Conservation (phyloP, 2,888 invertebrate species). For the Microctonus brassicae region DNA sequence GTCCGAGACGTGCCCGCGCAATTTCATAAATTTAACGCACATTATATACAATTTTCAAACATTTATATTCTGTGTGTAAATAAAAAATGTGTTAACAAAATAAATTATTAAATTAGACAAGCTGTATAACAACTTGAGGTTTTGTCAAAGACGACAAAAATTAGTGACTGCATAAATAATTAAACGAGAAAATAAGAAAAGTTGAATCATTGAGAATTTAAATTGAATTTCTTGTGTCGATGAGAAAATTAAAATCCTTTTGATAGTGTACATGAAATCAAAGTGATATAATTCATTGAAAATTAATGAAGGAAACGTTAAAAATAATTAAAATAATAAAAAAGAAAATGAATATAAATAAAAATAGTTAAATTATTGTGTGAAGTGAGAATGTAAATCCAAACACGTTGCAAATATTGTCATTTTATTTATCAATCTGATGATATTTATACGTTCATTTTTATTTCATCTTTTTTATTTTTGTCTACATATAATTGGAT, state of each 20-base stretch:
- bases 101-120: too few species aligned
- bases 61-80: too few species aligned
- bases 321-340: too few species aligned
- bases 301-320: too few species aligned
- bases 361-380: neutral
- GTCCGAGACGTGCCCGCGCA: neutral
- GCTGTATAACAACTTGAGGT: too few species aligned
- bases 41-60: too few species aligned
- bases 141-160: neutral
- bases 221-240: constrained; percentile 20
- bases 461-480: constrained; percentile 4
- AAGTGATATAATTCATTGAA: constrained; percentile 18
- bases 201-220: constrained; percentile 19
- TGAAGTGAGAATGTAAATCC: neutral
- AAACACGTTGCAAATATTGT: constrained; percentile 22
- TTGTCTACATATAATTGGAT: constrained; percentile 14
- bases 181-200: neutral
- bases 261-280: constrained; percentile 6
- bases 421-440: constrained; percentile 7
- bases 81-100: neutral
- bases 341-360: neutral
- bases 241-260: constrained; percentile 22
- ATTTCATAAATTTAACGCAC: neutral
- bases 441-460: constrained; percentile 19
- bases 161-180: neutral